Evolutionary conservation across 1,140 invertebrate species (phyloP).

Genomic region (Drosophila kikkawai): DNA sequence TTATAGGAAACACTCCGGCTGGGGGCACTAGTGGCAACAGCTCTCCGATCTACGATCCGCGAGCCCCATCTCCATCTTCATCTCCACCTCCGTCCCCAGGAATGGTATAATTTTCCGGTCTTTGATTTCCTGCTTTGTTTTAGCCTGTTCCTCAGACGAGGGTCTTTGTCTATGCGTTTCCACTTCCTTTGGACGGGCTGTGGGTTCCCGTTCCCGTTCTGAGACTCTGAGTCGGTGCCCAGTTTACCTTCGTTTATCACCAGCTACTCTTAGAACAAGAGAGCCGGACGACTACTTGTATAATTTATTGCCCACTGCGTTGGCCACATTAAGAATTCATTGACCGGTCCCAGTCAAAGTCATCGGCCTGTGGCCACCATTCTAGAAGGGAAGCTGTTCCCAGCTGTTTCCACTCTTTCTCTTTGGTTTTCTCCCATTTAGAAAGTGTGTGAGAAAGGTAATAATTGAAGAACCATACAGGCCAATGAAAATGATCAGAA

Average conservation of each 20-base stretch:
- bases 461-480: slow-evolving; percentile 13
- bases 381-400: slow-evolving; percentile 58
- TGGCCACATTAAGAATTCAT: slow-evolving; percentile 77
- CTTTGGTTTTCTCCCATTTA: slow-evolving; percentile 52
- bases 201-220: slow-evolving; percentile 42
- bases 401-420: slow-evolving; percentile 13
- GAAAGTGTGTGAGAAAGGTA: slow-evolving; percentile 52
- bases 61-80: slow-evolving; percentile 1
- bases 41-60: background rate
- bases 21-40: slow-evolving; percentile 25
- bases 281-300: slow-evolving; percentile 58
- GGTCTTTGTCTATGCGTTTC: slow-evolving; percentile 68
- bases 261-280: slow-evolving; percentile 14
- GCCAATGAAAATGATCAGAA: slow-evolving; percentile 11
- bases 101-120: slow-evolving; percentile 75
- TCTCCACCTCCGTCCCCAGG: slow-evolving; percentile 10
- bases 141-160: slow-evolving; percentile 54
- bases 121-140: slow-evolving; percentile 80
- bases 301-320: slow-evolving; percentile 76
- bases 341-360: slow-evolving; percentile 72
- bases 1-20: slow-evolving; percentile 58
- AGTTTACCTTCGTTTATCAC: slow-evolving; percentile 57
- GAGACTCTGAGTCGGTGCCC: slow-evolving; percentile 17
- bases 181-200: slow-evolving; percentile 64
- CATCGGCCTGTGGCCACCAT: slow-evolving; percentile 70